A percentile compares a stretch with the other conserved stretches of the same genome.
Evolutionary conservation across 2,888 invertebrate species (phyloP).

Genomic region (Epirrhoe alternata): DNA sequence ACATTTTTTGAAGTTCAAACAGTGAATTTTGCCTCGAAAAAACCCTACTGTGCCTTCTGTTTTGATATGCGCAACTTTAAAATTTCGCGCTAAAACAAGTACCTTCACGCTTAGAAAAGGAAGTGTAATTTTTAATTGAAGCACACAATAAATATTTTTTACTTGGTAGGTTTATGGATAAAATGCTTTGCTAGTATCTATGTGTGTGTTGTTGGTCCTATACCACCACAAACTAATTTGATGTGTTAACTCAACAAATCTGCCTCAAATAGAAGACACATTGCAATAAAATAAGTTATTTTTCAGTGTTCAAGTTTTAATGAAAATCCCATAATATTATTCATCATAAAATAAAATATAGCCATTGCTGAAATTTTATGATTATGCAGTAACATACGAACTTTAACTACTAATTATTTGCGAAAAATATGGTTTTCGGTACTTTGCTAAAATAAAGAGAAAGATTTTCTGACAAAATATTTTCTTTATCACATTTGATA

Average conservation of each 20-base stretch:
- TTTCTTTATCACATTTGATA: no score
- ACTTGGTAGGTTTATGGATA: not conserved
- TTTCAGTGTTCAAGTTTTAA: conserved; percentile 15
- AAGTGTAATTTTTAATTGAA: not conserved
- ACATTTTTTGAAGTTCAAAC: conserved; percentile 63
- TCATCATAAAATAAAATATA: conserved; percentile 21
- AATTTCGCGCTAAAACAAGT: conserved; percentile 53
- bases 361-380: not conserved
- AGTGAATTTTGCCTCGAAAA: conserved; percentile 35
- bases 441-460: no score
- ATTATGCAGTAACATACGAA: not conserved
- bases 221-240: not conserved
- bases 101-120: not conserved
- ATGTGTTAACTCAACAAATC: not conserved
- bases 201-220: not conserved
- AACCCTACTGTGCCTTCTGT: conserved; percentile 52
- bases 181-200: not conserved
- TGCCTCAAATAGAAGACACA: not conserved
- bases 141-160: not conserved
- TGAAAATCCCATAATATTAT: conserved; percentile 11
- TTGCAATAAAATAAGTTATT: conserved; percentile 31
- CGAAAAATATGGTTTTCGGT: not conserved
- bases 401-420: not conserved
- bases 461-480: no score
- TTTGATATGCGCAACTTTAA: conserved; percentile 49